Percentiles rank a stretch among this genome's conserved stretches.
Evolutionary conservation across 1,140 invertebrate genomes (phyloP).

Genomic region (Meloidogyne exigua): DNA sequence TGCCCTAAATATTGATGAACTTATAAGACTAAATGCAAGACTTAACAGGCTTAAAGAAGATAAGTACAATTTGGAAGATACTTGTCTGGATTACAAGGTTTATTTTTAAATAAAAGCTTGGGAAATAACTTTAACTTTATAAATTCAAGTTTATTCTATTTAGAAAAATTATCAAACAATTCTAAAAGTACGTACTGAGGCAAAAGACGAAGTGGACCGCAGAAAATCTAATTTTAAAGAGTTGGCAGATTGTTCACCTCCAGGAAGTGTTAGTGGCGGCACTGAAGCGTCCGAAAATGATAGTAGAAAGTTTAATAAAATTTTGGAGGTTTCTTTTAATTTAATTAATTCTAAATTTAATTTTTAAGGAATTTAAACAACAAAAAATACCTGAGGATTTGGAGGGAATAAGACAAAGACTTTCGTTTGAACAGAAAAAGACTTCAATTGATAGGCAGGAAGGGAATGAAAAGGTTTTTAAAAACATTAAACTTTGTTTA

Average conservation of each 20-base stretch:
- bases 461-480: slow-evolving; percentile 26
- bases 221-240: not conserved
- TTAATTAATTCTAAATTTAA: not conserved
- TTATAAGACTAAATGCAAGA: not conserved
- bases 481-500: too few species aligned
- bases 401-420: slow-evolving; percentile 14
- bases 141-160: not conserved
- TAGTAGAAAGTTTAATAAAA: slow-evolving; percentile 5
- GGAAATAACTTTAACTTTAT: too few species aligned
- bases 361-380: slow-evolving; percentile 35
- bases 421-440: not conserved
- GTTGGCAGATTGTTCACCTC: slow-evolving; percentile 5
- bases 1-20: not conserved
- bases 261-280: not conserved
- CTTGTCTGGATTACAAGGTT: not conserved
- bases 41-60: not conserved
- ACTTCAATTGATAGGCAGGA: slow-evolving; percentile 18
- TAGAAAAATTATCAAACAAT: not conserved
- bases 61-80: not conserved
- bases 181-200: not conserved
- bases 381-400: slow-evolving; percentile 31
- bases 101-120: too few species aligned
- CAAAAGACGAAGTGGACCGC: not conserved
- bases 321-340: not conserved
- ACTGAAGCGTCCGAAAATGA: not conserved